A percentile compares a stretch with the other conserved stretches of the same genome.
Conservation (phyloP, 1,140 invertebrate species). For the Drosophila azteca region DNA sequence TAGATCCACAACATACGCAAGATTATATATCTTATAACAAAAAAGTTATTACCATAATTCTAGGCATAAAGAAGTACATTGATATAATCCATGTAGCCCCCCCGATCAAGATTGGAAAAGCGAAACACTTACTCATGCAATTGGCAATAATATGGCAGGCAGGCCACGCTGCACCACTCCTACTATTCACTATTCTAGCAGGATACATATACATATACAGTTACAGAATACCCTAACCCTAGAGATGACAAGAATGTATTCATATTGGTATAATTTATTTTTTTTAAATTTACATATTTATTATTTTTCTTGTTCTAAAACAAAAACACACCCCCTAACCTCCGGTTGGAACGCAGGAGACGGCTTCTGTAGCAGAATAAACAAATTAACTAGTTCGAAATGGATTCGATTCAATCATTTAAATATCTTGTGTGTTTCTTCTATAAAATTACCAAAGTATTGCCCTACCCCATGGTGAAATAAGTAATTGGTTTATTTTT, state of each 20-base stretch:
- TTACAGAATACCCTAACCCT: constrained; percentile 18
- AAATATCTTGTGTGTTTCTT: background rate
- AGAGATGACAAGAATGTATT: constrained; percentile 54
- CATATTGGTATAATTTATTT: constrained; percentile 8
- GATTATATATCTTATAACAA: constrained; percentile 59
- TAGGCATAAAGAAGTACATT: constrained; percentile 68
- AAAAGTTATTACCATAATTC: constrained; percentile 74
- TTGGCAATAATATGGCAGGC: constrained; percentile 63
- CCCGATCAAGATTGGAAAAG: constrained; percentile 31
- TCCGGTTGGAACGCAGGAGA: constrained; percentile 5
- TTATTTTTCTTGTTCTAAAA: constrained; percentile 37
- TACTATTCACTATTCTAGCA: constrained; percentile 38
- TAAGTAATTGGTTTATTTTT: too few species aligned
- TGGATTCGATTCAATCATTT: background rate
- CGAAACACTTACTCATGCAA: constrained; percentile 38
- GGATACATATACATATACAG: constrained; percentile 1
- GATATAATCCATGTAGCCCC: constrained; percentile 68
- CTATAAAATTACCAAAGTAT: too few species aligned
- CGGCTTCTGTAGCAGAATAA: constrained; percentile 56
- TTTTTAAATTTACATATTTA: constrained; percentile 59
- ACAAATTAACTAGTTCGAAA: constrained; percentile 57
- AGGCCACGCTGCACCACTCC: constrained; percentile 30
- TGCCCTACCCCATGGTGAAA: too few species aligned
- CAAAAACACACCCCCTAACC: background rate
- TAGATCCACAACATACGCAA: constrained; percentile 8